These are phyloP conservation scores for Mastacembelus armatus DNA, from an alignment of 2,797 vertebrate genomes.

Conservation along the genomic window DNA sequence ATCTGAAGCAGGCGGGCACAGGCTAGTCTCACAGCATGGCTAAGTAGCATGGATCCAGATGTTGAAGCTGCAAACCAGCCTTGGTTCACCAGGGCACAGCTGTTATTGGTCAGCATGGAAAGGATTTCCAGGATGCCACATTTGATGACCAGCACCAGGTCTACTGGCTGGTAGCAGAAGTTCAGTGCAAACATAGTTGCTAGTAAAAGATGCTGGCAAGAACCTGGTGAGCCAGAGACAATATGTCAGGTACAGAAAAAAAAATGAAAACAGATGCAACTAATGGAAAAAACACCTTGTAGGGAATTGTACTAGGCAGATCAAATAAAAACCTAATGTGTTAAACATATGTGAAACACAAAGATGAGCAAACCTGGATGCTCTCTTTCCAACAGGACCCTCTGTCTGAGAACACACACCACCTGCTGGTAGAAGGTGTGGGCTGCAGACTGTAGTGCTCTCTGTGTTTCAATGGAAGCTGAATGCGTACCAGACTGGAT, in stretches of 20 bases:
- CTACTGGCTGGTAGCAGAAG: slow-evolving; percentile 84
- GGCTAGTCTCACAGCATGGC: slow-evolving; percentile 81
- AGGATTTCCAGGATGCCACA: slow-evolving; percentile 85
- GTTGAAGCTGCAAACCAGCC: slow-evolving; percentile 83
- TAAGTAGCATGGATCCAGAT: slow-evolving; percentile 78
- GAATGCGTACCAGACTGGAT: slow-evolving; percentile 82
- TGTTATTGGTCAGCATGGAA: slow-evolving; percentile 83
- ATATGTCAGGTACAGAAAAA: background rate
- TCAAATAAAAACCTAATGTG: too few species aligned
- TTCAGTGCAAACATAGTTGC: slow-evolving; percentile 87
- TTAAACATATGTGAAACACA: background rate
- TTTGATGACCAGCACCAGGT: slow-evolving; percentile 84
- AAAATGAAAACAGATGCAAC: background rate
- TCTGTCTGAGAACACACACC: slow-evolving; percentile 81
- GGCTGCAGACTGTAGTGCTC: slow-evolving; percentile 82
- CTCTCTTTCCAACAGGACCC: slow-evolving; percentile 77
- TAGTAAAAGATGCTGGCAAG: slow-evolving; percentile 85
- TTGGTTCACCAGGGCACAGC: slow-evolving; percentile 84
- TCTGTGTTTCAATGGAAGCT: slow-evolving; percentile 76
- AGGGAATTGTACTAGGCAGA: background rate
- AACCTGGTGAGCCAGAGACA: slow-evolving; percentile 67
- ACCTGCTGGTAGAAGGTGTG: slow-evolving; percentile 87
- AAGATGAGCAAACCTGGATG: slow-evolving; percentile 73
- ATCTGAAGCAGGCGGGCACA: slow-evolving; percentile 86
- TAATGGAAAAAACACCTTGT: background rate